Base-by-base conservation (phyloP, 1,140 invertebrate species). In the Manduca sexta region DNA sequence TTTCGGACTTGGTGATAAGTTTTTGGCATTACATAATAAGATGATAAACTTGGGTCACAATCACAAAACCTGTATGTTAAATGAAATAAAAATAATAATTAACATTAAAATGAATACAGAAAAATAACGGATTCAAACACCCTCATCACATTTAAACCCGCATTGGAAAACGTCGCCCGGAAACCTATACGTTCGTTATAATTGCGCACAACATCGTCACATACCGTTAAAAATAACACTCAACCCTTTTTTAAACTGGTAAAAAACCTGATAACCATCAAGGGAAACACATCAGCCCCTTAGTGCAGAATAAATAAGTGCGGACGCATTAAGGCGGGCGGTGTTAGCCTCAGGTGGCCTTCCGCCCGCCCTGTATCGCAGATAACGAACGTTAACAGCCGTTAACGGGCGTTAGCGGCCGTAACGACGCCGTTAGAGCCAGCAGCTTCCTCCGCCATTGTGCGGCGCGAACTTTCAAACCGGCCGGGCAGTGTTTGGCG, bases 301-400 rank as follows among this genome's bases (percentile, higher is more conserved):
- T 63, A 64, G 52, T 59, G 45, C 55, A 50, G 62, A 72, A 69
- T 79, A 79, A 79, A 76, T 74, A 76, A 74, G 65, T 74, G 61
- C 76, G 74, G 73, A 76, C 69, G 70, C 69, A 76, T 78, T 76
- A 80, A 67, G 73, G 68, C 67, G 68, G 62, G 64, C 67, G 64
- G 61, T 56, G 62, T 64, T 64, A 60, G 60, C 64, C 69, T 60
- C 74, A 77, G 73, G 72, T 77, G 70, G 72, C 63, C 68, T 71
- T 74, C 75, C 75, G 76, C 68, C 67, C 72, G 72, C 75, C 70
- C 70, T 74, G 69, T 56, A 75, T 74, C 41, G 50, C 52, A 48
- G 55, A 47, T 68, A 60, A 64, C 60, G 56, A 53, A 44, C 65
- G 66, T 51, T 66, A 76, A 67, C 65, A 62, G 66, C 55, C 56